Base-by-base conservation (phyloP, 2,888 invertebrate species). In the Antitype chi region DNA sequence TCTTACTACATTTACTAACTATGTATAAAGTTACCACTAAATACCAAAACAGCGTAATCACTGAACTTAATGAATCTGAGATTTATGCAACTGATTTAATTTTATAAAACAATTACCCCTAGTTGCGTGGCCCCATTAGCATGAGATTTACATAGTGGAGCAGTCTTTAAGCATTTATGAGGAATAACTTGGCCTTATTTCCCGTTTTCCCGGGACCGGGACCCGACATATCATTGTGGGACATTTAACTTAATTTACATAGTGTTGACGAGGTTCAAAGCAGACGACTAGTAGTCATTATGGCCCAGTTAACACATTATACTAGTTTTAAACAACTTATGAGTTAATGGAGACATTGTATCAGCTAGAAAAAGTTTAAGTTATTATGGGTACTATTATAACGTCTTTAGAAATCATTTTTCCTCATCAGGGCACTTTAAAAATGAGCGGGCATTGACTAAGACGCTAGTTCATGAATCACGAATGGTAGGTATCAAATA, bases 211-310 rank as follows among this genome's bases (percentile, higher is more conserved):
- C 25, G 53, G 32, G 47, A 28, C 74, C 74, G 68, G 70, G 80
- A 73, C 80, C 85, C 87, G 82, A 91, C 88, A 84, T 87, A 88
- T 88, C 87, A 83, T 86, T 86, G 87, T 80, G 78, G 72, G 79
- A 82, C 75, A 85, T 88, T 89, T 85, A 84, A 84, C 86, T 80
- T 84, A 74, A 90, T 91, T 91, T 89, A 77, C 89, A 89, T 90
- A 87, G 59, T 80, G 76, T 78, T 71, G 75, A 81, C 64, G 68
- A 13, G 57, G 69, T 76, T 78, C 64, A 80, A 78, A 80, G 62
- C 76, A 76, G 47, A 74, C 49, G 73, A 70, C 78, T 74, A 73
- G 55, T 70, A 69, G 76, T 77, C 53, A 75, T 83, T 68, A 78
- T 67, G 57, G 68, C 43, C 63, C 20, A 57, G 49, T 81, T 82